Percentiles rank a stretch among this genome's conserved stretches.
Conservation (phyloP, 35 echinoderm and acorn worm species). For the Anneissia japonica region DNA sequence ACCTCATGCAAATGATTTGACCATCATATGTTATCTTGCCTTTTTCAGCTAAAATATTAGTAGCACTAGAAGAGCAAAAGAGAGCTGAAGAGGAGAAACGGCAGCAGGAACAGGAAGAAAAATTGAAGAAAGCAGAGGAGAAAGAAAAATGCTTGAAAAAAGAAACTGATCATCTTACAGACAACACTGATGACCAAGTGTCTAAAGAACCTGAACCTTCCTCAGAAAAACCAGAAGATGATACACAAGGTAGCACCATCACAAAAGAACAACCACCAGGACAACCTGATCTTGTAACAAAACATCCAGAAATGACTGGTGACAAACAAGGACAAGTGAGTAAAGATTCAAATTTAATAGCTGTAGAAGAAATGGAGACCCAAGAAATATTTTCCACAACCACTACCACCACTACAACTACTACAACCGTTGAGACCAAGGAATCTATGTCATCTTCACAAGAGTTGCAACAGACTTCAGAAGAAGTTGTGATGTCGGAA, state of each 20-base stretch:
- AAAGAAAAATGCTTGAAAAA: constrained; percentile 3
- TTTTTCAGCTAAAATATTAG: constrained; percentile 52
- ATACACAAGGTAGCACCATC: neutral
- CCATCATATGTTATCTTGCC: neutral
- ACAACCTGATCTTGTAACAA: neutral
- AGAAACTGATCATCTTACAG: too few relatives aligned
- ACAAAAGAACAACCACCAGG: neutral
- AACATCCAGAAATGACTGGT: neutral
- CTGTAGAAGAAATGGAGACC: neutral
- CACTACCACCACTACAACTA: neutral
- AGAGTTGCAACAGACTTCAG: neutral
- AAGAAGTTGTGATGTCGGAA: neutral
- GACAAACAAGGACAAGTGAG: constrained; percentile 22
- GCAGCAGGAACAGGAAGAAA: constrained; percentile 12
- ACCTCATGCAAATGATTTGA: neutral
- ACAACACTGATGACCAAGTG: neutral
- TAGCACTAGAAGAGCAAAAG: constrained; percentile 1
- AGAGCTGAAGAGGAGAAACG: constrained; percentile 48
- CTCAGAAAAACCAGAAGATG: neutral
- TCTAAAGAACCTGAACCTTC: neutral
- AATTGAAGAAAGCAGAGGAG: constrained; percentile 25
- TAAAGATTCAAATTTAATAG: constrained; percentile 13
- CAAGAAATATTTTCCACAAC: neutral
- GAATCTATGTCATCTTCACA: neutral
- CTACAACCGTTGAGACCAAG: neutral